Evolutionary conservation across 2,113 vertebrate species (phyloP), one percentile per base, ranked within the genome.

Genomic region (Hippocampus abdominalis): DNA sequence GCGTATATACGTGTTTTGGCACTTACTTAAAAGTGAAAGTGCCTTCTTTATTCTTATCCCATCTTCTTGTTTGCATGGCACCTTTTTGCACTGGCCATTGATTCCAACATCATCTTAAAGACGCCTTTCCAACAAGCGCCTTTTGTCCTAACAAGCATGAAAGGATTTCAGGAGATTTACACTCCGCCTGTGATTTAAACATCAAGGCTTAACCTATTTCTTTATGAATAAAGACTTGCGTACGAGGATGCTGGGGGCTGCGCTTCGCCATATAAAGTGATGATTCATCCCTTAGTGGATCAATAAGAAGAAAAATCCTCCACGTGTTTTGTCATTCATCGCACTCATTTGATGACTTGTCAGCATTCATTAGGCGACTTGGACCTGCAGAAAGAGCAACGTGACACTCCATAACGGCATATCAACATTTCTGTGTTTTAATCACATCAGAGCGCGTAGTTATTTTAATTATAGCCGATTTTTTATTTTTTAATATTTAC

Each of bases 201-300:
- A 91, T 90, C 87, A 89, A 87, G 87, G 85, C 85, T 86, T 89
- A 91, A 89, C 86, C 84, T 89, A 89, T 90, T 90, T 91, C 82
- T 87, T 86, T 85, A 86, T 87, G 83, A 90, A 85, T 76, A 88
- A 80, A 74, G 68, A 85, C 79, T 79, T 81, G 67, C 70, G 32
- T 36, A 73, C 74, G 76, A 64, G 77, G 66, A 82, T 76, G 25
- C 39, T 13, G n/a, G 48, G 51, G 64, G 75, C 62, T 73, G 61
- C 49, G 77, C 77, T 13, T 90, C 72, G 48, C 65, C 67, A 63
- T 69, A 75, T 68, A 82, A 90, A 78, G 70, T 89, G 86, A 86
- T 87, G 84, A 91, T 85, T 89, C 86, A 88, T 64, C 81, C 65
- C 77, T 81, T 69, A 76, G 73, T 76, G 68, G 72, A 71, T 70